Evolutionary conservation across 2,888 invertebrate genomes (phyloP).

Genomic region (Nephrotoma guestfalica): DNA sequence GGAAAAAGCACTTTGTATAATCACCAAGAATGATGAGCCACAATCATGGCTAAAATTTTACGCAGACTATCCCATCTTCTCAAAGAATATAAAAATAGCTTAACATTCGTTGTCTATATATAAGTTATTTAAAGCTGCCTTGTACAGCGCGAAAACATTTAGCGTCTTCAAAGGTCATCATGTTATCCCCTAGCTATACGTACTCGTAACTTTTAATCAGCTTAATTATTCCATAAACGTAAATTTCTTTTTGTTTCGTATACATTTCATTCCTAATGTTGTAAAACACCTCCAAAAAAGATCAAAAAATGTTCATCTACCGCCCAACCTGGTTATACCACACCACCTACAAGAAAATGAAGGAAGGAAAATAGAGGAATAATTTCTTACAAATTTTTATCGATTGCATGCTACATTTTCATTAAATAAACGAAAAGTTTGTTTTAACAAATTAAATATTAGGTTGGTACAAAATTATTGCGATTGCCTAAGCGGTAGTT

Average conservation of each 20-base stretch:
- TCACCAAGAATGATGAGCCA: too few relatives aligned
- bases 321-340: not conserved
- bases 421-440: not conserved
- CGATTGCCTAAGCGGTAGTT: not conserved
- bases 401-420: not conserved
- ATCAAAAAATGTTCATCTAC: not conserved
- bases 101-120: too few relatives aligned
- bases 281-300: not conserved
- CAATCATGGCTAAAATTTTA: too few relatives aligned
- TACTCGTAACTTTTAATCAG: not conserved
- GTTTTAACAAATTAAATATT: not conserved
- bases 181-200: too few relatives aligned
- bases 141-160: too few relatives aligned
- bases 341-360: not conserved
- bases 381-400: not conserved
- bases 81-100: too few relatives aligned
- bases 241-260: not conserved
- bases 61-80: too few relatives aligned
- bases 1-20: too few relatives aligned
- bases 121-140: too few relatives aligned
- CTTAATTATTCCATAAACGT: not conserved
- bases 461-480: not conserved
- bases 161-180: too few relatives aligned
- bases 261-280: not conserved
- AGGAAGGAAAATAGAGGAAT: not conserved